A percentile compares a stretch with the other conserved stretches of the same genome.
Evolutionary conservation across 2,113 vertebrate genomes (phyloP).

Genomic region (Otis tarda): DNA sequence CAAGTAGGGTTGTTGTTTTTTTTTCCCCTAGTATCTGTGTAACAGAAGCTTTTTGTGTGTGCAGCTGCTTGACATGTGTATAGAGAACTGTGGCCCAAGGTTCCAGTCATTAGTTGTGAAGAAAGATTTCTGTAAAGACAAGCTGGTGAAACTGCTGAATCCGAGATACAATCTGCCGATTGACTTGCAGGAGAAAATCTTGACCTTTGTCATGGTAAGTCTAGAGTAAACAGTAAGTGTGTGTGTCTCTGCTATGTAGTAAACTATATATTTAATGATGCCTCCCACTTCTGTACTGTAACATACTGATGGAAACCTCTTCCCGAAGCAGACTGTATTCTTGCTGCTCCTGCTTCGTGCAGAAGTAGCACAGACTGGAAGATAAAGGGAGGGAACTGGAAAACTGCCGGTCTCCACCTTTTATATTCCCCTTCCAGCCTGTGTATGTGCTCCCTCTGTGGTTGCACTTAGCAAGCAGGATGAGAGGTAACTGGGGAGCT

Average conservation of each 20-base stretch:
- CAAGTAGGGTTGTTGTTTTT: neutral
- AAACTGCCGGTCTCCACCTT: neutral
- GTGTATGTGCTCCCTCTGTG: neutral
- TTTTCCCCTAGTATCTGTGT: neutral
- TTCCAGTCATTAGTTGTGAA: slow-evolving; percentile 81
- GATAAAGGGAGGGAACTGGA: neutral
- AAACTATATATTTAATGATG: neutral
- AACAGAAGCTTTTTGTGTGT: slow-evolving; percentile 23
- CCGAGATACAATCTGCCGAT: slow-evolving; percentile 76
- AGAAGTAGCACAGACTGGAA: neutral
- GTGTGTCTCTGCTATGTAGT: neutral
- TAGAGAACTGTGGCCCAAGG: slow-evolving; percentile 77
- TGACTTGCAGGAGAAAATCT: slow-evolving; percentile 78
- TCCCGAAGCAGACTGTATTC: neutral
- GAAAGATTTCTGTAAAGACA: slow-evolving; percentile 81
- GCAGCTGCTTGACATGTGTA: slow-evolving; percentile 81
- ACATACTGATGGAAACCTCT: neutral
- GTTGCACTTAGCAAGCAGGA: neutral
- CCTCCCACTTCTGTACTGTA: neutral
- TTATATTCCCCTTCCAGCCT: neutral
- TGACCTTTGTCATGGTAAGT: slow-evolving; percentile 80
- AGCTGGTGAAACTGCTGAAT: slow-evolving; percentile 76
- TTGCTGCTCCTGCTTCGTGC: neutral
- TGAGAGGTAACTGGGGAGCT: neutral
- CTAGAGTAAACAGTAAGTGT: neutral